Percentiles rank a stretch among this genome's conserved stretches.
Conservation (phyloP, 2,888 invertebrate genomes). For the Dynastes tityus region DNA sequence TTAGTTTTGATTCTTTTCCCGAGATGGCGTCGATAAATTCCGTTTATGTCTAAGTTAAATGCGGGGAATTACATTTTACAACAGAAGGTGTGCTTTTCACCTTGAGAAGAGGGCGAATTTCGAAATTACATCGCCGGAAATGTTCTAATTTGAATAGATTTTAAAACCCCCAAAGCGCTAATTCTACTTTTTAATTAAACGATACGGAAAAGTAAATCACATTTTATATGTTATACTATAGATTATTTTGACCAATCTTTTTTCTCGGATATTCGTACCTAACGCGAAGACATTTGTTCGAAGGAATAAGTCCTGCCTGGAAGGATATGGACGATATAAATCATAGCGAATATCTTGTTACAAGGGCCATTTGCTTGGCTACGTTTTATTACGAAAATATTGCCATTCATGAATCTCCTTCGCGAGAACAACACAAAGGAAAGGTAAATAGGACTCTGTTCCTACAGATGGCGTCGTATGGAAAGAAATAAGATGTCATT, state of each 20-base stretch:
- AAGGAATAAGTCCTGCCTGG: background rate
- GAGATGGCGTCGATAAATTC: background rate
- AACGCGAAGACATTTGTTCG: background rate
- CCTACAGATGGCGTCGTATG: background rate
- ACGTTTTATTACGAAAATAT: slow-evolving; percentile 22
- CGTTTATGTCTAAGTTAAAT: background rate
- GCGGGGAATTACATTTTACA: background rate
- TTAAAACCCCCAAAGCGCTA: no score
- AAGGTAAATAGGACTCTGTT: slow-evolving; percentile 6
- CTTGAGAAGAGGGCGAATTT: no score
- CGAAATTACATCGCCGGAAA: no score
- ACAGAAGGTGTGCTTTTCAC: background rate
- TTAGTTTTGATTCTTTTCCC: slow-evolving; percentile 4
- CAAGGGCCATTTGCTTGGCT: slow-evolving; percentile 11
- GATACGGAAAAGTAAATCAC: no score
- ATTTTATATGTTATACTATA: no score
- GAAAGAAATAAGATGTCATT: slow-evolving; percentile 6
- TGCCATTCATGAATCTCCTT: slow-evolving; percentile 12
- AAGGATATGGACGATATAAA: slow-evolving; percentile 1
- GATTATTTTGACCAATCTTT: no score
- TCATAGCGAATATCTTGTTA: slow-evolving; percentile 23
- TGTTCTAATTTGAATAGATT: no score
- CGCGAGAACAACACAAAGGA: background rate
- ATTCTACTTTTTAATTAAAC: no score
- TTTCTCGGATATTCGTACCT: background rate